Percentiles rank a stretch among this genome's conserved stretches.
Conservation (phyloP, 2,888 invertebrate genomes). For the Agelastica alni region DNA sequence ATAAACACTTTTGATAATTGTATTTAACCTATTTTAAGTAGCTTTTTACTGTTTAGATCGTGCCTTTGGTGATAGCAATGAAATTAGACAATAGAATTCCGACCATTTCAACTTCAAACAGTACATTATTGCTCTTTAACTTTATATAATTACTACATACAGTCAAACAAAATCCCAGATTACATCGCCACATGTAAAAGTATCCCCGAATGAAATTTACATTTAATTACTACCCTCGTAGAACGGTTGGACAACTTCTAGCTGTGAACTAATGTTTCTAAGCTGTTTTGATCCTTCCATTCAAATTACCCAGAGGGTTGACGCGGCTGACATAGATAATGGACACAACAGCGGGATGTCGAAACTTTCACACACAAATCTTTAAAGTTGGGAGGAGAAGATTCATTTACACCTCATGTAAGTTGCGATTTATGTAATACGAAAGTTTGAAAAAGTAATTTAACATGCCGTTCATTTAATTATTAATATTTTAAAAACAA, state of each 20-base stretch:
- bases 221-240: slow-evolving; percentile 2
- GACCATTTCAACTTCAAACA: too few relatives aligned
- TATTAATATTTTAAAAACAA: too few relatives aligned
- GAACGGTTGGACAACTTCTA: not conserved
- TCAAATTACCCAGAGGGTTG: slow-evolving; percentile 8
- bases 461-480: not conserved
- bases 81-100: too few relatives aligned
- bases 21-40: too few relatives aligned
- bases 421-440: not conserved
- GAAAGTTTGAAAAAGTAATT: not conserved
- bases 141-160: too few relatives aligned
- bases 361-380: slow-evolving; percentile 1
- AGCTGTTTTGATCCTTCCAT: slow-evolving; percentile 15
- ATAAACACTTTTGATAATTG: too few relatives aligned
- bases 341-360: slow-evolving; percentile 4
- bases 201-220: slow-evolving; percentile 2
- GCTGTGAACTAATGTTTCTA: slow-evolving; percentile 4
- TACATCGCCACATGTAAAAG: not conserved
- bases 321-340: slow-evolving; percentile 4
- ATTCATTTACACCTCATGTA: slow-evolving; percentile 3
- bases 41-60: too few relatives aligned
- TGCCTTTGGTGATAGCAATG: too few relatives aligned
- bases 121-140: too few relatives aligned
- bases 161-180: too few relatives aligned
- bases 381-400: not conserved